Evolutionary conservation across 2,888 invertebrate genomes (phyloP).

Genomic region (Gortyna flavago): DNA sequence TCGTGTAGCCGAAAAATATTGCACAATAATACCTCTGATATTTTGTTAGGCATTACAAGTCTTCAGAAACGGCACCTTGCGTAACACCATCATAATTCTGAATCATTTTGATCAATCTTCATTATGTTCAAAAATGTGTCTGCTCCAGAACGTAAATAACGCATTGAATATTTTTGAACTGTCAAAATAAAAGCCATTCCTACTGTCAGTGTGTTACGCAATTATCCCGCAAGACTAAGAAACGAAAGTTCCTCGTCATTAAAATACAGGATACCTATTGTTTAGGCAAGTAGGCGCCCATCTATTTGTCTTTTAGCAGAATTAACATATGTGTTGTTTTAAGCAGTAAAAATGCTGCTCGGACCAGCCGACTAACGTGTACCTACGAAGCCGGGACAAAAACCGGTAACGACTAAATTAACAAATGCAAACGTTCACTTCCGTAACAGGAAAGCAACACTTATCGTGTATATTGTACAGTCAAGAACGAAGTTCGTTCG

Average conservation of each 20-base stretch:
- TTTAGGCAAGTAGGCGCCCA: constrained; percentile 34
- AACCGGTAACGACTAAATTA: constrained; percentile 83
- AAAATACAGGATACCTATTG: constrained; percentile 13
- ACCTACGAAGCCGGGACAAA: constrained; percentile 66
- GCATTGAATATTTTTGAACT: neutral
- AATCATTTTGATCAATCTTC: neutral
- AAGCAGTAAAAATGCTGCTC: constrained; percentile 75
- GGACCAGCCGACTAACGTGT: constrained; percentile 66
- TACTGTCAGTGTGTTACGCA: neutral
- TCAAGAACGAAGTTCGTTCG: constrained; percentile 64
- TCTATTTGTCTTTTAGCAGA: constrained; percentile 56
- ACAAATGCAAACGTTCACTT: constrained; percentile 79
- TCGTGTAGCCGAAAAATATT: constrained; percentile 5
- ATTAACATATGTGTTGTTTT: constrained; percentile 60
- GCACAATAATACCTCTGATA: neutral
- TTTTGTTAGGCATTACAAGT: neutral
- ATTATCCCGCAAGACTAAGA: neutral
- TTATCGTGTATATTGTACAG: constrained; percentile 79
- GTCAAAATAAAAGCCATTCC: neutral
- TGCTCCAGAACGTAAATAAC: neutral
- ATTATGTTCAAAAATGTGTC: neutral
- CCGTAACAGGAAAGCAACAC: constrained; percentile 85
- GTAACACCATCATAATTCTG: neutral
- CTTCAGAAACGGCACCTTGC: neutral
- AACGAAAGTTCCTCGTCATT: constrained; percentile 3